A percentile compares a stretch with the other conserved stretches of the same genome.
Conservation (phyloP, 53 echinoderm and acorn worm species). For the Luidia sarsii region DNA sequence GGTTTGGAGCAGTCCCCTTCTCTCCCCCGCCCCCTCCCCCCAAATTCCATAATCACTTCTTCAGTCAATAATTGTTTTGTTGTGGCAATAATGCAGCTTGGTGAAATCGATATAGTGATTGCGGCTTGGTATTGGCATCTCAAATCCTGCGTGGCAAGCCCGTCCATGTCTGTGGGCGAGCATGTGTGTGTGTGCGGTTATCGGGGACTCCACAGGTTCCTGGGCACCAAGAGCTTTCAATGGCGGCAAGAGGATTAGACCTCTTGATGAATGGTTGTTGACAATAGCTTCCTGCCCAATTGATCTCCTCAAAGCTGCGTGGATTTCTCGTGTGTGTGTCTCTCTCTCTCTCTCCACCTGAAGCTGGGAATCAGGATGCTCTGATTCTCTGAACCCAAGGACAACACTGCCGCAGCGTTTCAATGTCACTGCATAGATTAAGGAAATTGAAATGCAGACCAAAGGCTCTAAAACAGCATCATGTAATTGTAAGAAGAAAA, state of each 20-base stretch:
- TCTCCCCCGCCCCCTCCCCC: too few relatives aligned
- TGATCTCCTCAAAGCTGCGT: slow-evolving; percentile 29
- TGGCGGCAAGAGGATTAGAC: too few relatives aligned
- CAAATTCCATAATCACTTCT: slow-evolving; percentile 35
- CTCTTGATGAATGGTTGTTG: not conserved
- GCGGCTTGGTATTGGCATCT: not conserved
- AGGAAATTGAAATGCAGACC: too few relatives aligned
- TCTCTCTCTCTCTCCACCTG: not conserved
- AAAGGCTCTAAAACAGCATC: too few relatives aligned
- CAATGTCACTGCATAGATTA: too few relatives aligned
- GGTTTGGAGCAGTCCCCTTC: slow-evolving; percentile 15
- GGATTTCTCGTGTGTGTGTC: not conserved
- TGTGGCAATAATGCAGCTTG: not conserved
- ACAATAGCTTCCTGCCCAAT: not conserved
- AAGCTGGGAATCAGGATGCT: not conserved
- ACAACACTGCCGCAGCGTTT: too few relatives aligned
- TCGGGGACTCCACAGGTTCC: too few relatives aligned
- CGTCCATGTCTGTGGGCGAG: not conserved
- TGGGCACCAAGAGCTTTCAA: too few relatives aligned
- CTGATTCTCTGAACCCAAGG: not conserved
- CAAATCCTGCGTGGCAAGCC: not conserved
- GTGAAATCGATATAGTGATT: slow-evolving; percentile 20
- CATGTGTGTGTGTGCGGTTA: too few relatives aligned
- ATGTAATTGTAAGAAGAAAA: too few relatives aligned
- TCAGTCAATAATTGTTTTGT: slow-evolving; percentile 40